These are phyloP conservation scores for Varanus komodoensis DNA, from an alignment of 2,113 vertebrate genomes.

Conservation along the genomic window DNA sequence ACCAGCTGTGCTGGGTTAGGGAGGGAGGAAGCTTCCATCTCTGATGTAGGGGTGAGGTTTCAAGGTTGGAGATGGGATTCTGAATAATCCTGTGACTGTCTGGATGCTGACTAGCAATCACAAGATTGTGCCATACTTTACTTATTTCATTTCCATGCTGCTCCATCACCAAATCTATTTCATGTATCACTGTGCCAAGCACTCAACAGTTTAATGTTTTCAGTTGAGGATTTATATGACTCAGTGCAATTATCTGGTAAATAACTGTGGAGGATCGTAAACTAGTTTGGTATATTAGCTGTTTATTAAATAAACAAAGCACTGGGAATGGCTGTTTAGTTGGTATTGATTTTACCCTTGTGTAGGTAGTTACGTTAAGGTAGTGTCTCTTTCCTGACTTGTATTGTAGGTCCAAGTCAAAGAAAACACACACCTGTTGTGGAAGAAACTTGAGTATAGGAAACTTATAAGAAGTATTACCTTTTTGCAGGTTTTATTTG, in stretches of 20 bases:
- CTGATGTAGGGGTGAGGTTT: too few relatives aligned
- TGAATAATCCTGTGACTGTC: too few relatives aligned
- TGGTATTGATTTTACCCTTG: not conserved
- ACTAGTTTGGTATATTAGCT: not conserved
- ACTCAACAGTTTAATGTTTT: not conserved
- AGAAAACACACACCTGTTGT: not conserved
- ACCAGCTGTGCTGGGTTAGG: too few relatives aligned
- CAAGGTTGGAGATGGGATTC: too few relatives aligned
- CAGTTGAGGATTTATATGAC: not conserved
- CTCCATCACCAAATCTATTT: not conserved
- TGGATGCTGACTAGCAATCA: too few relatives aligned
- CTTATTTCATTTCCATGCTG: too few relatives aligned
- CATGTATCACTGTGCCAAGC: not conserved
- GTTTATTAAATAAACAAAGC: not conserved
- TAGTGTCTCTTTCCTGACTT: not conserved
- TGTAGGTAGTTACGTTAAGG: not conserved
- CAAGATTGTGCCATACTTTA: too few relatives aligned
- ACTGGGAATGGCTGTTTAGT: not conserved
- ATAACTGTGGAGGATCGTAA: not conserved
- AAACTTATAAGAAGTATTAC: not conserved
- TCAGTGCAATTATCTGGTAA: not conserved
- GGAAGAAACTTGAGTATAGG: not conserved
- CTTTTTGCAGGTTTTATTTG: not conserved
- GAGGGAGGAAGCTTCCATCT: too few relatives aligned
- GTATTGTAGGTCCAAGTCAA: not conserved